Evolutionary conservation across 2,113 vertebrate genomes (phyloP).

Genomic region (Pantherophis guttatus): DNA sequence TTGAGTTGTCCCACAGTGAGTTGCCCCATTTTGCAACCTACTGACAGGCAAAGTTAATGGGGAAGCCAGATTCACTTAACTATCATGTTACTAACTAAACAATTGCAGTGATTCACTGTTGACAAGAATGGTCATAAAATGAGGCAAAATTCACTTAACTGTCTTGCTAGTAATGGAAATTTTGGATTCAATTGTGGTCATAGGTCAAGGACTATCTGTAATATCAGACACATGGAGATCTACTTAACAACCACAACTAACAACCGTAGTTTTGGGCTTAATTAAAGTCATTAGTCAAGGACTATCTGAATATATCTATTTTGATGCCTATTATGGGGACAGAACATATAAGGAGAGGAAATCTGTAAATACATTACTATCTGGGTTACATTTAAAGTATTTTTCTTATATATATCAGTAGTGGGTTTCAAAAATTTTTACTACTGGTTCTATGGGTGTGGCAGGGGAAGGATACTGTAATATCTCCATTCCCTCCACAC

Average conservation of each 20-base stretch:
- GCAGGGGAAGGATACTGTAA: too few species aligned
- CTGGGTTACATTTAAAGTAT: background rate
- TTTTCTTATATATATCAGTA: background rate
- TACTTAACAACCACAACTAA: background rate
- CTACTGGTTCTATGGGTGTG: too few species aligned
- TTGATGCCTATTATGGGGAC: conserved; percentile 17
- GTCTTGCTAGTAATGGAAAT: background rate
- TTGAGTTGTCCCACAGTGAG: too few species aligned
- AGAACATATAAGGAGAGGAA: background rate
- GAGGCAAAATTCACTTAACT: background rate
- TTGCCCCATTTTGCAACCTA: background rate
- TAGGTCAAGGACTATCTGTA: background rate
- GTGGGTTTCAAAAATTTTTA: too few species aligned
- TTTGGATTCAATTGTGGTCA: background rate
- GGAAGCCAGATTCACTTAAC: background rate
- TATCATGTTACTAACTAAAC: background rate
- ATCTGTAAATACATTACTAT: background rate
- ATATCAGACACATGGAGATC: background rate
- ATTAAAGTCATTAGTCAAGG: background rate
- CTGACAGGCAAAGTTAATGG: background rate
- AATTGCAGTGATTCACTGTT: background rate
- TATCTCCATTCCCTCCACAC: too few species aligned
- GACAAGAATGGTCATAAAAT: background rate
- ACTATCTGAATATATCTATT: background rate
- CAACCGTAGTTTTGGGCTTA: too few species aligned